Evolutionary conservation across 2,888 invertebrate species (phyloP), one percentile per base, ranked within the genome.

Genomic region (Eumacrocentrus americanus): DNA sequence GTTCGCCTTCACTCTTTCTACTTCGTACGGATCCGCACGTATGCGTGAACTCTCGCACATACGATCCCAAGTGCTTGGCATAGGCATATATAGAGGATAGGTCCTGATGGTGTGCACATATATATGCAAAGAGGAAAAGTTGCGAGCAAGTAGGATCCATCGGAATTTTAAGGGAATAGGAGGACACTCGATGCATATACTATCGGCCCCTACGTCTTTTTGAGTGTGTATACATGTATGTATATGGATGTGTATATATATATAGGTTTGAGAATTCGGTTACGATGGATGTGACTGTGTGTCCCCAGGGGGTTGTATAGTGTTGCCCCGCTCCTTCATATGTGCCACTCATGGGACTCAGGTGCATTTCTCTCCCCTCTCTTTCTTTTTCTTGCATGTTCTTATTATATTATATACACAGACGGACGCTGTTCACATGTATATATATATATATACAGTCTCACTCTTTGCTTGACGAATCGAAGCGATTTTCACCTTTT

Each of bases 121-220:
- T 61, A 20, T 22, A 22, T 11, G 6, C 29, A 9, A 9, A 29
- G 63, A 47, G 44, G 18, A 42, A 58, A 62, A 58, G 60, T 65
- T 56, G 58, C 42, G 63, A 57, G 58, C 42, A 53, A 25, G 25
- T 64, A 71, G 69, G 71, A 75, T 74, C 73, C 70, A 73, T 75
- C 62, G 73, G 73, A 75, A 75, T 75, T 75, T 75, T 73, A 73
- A 74, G 74, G 73, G 73, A 75, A 75, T 73, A 74, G 71, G 71
- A 74, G 73, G 75, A 75, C 75, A 74, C 72, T 74, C 70, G 74
- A 70, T 74, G 75, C 73, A 74, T 29, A 29, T 74, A 73, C 74
- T 68, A 66, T 72, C 62, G 69, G 63, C 63, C 63, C 68, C 70
- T 70, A 66, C 64, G 52, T 61, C 59, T 47, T 53, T 11, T 12